These are phyloP conservation scores for Carterocephalus palaemon DNA, from an alignment of 2,888 invertebrate genomes.

Conservation along the genomic window DNA sequence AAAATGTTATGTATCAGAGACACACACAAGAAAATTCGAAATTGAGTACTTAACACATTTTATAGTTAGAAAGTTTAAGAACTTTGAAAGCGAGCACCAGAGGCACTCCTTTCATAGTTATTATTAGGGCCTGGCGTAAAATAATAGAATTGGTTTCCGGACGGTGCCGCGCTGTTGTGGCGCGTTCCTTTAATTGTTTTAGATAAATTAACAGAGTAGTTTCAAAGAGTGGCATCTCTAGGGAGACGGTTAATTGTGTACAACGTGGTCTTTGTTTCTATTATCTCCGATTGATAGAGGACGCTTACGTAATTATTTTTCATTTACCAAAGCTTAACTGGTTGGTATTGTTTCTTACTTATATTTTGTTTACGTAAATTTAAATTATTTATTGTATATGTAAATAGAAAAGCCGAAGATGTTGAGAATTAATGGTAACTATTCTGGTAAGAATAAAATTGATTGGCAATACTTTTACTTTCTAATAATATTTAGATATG, in stretches of 20 bases:
- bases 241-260: slow-evolving; percentile 63
- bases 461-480: too few species aligned
- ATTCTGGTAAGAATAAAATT: too few species aligned
- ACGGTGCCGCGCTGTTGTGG: slow-evolving; percentile 51
- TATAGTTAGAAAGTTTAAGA: not conserved
- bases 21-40: too few species aligned
- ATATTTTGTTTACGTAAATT: not conserved
- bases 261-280: slow-evolving; percentile 52
- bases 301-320: slow-evolving; percentile 23
- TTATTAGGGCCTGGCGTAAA: slow-evolving; percentile 36
- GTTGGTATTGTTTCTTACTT: not conserved
- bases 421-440: too few species aligned
- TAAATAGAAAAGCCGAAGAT: too few species aligned
- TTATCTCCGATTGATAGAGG: slow-evolving; percentile 56
- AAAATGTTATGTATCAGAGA: too few species aligned
- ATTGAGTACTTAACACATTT: too few species aligned
- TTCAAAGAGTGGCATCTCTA: slow-evolving; percentile 64
- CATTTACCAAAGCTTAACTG: slow-evolving; percentile 4
- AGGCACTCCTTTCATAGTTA: not conserved
- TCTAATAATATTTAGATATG: too few species aligned
- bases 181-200: slow-evolving; percentile 71
- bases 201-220: slow-evolving; percentile 75
- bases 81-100: not conserved
- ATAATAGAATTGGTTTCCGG: slow-evolving; percentile 60
- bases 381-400: too few species aligned